Base-by-base conservation (phyloP, 2,797 vertebrate genomes). In the Channa striata region DNA sequence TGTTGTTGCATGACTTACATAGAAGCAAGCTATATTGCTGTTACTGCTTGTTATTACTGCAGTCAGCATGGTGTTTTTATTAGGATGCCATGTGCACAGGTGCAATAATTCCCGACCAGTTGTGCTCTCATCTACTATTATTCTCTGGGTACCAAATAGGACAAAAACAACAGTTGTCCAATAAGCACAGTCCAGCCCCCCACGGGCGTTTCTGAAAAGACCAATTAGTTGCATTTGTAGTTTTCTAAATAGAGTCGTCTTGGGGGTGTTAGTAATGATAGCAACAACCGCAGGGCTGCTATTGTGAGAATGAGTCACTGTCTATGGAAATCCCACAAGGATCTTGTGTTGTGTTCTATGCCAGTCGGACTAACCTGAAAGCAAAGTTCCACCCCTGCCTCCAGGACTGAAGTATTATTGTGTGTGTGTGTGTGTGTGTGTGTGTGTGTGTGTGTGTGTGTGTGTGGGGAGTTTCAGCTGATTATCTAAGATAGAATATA, bases 191-290 rank as follows among this genome's bases (percentile, higher is more conserved):
- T 49, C 37, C 33, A 54, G 34, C 54, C 50, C 20, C 54, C 47
- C 1, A 19, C 12, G 59, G 19, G 21, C 52, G 19, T 53, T 67
- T 96, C 94, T 42, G 94, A 96, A 77, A 78, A 72, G 69, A 72
- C 67, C 56, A 81, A 80, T 78, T 84, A 65, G 72, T 42, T 37
- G 37, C 8, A 9, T n/a, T 75, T 83, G 54, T 56, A 44, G 44
- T 69, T 68, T 72, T 48, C 43, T 59, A 71, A 63, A 57, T 54
- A 42, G 56, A 59, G 44, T 23, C 8, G 0, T 63, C 49, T 48
- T 0, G n/a, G 39, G 57, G 49, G 36, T 30, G 48, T 51, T 17
- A 19, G 61, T 21, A 46, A 65, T 58, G n/a, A 48, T 54, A 17
- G 50, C 37, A 64, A 34, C 58, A 60, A 59, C 54, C 69, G 30